Evolutionary conservation across 2,797 vertebrate species (phyloP), one percentile per base, ranked within the genome.

Genomic region (Thalassophryne amazonica): DNA sequence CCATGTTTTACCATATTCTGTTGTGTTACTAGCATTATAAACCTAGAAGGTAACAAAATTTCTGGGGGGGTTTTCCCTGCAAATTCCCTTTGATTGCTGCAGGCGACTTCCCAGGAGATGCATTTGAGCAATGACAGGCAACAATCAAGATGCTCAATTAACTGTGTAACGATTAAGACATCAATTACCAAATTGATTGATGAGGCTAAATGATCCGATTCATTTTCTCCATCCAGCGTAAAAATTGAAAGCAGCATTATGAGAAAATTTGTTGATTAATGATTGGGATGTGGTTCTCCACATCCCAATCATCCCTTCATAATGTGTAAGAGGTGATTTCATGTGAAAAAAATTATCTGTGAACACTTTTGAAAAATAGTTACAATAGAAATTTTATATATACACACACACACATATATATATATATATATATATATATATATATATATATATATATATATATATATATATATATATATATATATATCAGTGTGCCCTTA

Each of bases 111-210:
- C 78, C 40, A 58, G 42, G 55, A 12, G 56, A 74, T 77, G 60
- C 73, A 76, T 87, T 78, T 78, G 86, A 91, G 90, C 85, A 88
- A 92, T 83, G 88, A 78, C 86, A 87, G 78, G 90, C 88, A 83
- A 84, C 88, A 91, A 91, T 89, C 89, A 89, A 90, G 89, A 84
- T 93, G 92, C 90, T 96, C 91, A 94, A 93, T 95, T 96, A 95
- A 90, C 90, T 96, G 93, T 95, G 93, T 93, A 95, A 93, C 61
- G 69, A 94, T 96, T 94, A 94, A 92, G 92, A 88, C 91, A 92
- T 95, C 89, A 94, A 93, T 96, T 97, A 92, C 86, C 87, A 85
- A 92, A 88, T 84, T 97, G 94, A 97, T 97, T 92, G 92, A 97
- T 97, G 94, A 91, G 75, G 87, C 90, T 84, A 93, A 93, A 94